Conservation (phyloP, 2,113 vertebrate genomes). For the Capreolus pygargus region DNA sequence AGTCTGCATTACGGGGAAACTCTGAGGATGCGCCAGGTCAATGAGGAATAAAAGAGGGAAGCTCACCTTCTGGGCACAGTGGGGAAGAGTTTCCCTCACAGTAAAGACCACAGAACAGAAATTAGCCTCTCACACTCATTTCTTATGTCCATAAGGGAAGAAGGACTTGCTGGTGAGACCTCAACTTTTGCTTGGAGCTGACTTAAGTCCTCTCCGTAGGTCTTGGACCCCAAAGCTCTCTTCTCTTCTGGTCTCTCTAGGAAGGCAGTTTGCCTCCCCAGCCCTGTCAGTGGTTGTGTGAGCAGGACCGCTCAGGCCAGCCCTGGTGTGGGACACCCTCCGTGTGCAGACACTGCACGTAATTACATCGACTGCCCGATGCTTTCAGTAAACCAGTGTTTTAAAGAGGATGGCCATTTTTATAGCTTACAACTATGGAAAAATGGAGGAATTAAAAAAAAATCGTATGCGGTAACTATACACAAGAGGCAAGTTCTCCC, state of each 20-base stretch:
- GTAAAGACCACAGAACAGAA: neutral
- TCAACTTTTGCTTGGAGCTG: neutral
- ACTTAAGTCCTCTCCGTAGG: neutral
- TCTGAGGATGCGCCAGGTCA: accelerated
- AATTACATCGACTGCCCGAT: neutral
- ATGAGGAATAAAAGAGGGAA: neutral
- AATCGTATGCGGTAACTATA: neutral
- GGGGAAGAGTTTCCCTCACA: neutral
- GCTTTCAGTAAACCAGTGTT: neutral
- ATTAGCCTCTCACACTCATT: neutral
- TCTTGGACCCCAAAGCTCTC: neutral
- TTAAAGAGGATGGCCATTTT: neutral
- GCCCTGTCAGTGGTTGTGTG: neutral
- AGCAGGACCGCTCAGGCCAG: too few relatives aligned
- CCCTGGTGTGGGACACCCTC: neutral
- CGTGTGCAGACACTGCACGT: neutral
- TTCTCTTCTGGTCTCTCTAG: neutral
- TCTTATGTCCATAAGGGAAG: neutral
- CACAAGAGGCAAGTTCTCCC: neutral
- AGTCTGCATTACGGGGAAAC: accelerated
- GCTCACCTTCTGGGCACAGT: neutral
- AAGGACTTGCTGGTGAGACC: neutral
- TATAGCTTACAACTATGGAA: neutral
- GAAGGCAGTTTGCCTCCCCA: neutral
- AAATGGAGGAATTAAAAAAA: neutral